Percentiles rank a stretch among this genome's conserved stretches.
These are phyloP conservation scores for Parapsyche elsis DNA, from an alignment of 1,140 invertebrate genomes.

Conservation along the genomic window DNA sequence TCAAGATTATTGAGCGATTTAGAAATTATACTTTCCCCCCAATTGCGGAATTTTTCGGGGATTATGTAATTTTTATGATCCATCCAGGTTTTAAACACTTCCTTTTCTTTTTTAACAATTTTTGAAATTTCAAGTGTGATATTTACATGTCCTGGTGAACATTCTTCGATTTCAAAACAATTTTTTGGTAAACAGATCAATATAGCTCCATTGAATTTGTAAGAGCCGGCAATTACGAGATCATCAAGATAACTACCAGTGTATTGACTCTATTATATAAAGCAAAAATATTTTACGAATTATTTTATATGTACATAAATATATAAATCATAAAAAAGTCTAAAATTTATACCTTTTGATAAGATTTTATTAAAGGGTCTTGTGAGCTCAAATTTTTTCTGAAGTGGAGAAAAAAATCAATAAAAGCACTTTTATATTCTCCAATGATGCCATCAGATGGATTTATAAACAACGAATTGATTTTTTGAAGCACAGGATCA, in stretches of 20 bases:
- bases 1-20: background rate
- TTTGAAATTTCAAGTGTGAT: background rate
- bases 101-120: background rate
- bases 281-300: too few relatives aligned
- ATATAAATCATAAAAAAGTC: background rate
- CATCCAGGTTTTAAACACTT: background rate
- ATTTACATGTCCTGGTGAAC: background rate
- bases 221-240: background rate
- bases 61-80: background rate
- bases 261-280: background rate
- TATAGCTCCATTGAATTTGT: background rate
- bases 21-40: background rate
- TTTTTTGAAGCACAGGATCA: background rate
- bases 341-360: background rate
- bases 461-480: background rate
- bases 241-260: background rate
- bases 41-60: background rate
- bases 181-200: background rate
- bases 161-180: background rate
- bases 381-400: background rate
- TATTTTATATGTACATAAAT: too few relatives aligned
- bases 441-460: background rate
- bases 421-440: background rate
- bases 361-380: background rate
- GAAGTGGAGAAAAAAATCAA: background rate